Percentiles rank a stretch among this genome's conserved stretches.
Conservation (phyloP, 2,888 invertebrate species). For the Scelioninae gen. 2 region DNA sequence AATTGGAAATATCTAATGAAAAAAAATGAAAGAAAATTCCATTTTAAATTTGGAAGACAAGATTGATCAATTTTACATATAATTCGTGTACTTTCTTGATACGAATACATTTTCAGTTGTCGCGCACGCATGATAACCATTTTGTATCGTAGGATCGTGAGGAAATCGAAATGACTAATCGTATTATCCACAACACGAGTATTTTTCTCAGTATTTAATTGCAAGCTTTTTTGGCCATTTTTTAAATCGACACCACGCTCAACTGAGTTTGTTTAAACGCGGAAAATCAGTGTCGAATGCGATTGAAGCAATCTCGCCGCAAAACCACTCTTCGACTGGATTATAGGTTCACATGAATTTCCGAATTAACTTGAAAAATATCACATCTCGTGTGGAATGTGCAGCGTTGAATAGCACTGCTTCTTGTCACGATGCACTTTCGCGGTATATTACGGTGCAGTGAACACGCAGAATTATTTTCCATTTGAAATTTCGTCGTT, state of each 20-base stretch:
- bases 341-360: slow-evolving; percentile 46
- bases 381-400: slow-evolving; percentile 35
- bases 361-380: slow-evolving; percentile 44
- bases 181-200: not conserved
- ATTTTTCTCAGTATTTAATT: slow-evolving; percentile 22
- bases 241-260: slow-evolving; percentile 20
- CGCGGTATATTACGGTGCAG: slow-evolving; percentile 38
- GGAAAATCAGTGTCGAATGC: slow-evolving; percentile 27
- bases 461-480: slow-evolving; percentile 47
- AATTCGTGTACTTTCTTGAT: too few species aligned
- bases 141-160: not conserved
- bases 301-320: slow-evolving; percentile 23
- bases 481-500: slow-evolving; percentile 40
- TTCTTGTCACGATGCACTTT: slow-evolving; percentile 45
- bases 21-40: too few species aligned
- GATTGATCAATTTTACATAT: too few species aligned
- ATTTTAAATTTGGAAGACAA: too few species aligned
- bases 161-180: slow-evolving; percentile 2
- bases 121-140: too few species aligned
- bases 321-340: slow-evolving; percentile 31
- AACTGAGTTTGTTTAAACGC: slow-evolving; percentile 20
- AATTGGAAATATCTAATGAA: too few species aligned
- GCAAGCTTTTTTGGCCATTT: not conserved
- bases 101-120: too few species aligned
- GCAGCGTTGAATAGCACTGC: slow-evolving; percentile 25